Evolutionary conservation across 2,888 invertebrate species (phyloP).

Genomic region (Tenthredo livida): DNA sequence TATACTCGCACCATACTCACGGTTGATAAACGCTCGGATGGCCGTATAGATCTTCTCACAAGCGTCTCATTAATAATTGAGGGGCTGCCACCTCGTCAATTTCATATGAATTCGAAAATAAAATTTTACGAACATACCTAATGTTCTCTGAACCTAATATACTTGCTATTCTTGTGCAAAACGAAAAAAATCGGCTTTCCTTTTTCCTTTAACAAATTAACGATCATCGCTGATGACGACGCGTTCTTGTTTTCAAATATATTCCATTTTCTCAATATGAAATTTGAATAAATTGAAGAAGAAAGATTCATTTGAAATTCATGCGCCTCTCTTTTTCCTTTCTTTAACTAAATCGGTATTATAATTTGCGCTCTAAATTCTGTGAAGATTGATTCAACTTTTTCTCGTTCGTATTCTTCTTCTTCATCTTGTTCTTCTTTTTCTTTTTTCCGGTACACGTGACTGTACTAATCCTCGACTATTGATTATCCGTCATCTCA

Average conservation of each 20-base stretch:
- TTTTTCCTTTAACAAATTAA: too few relatives aligned
- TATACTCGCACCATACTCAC: too few relatives aligned
- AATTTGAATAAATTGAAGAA: not conserved
- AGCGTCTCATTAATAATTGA: too few relatives aligned
- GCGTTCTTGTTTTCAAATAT: not conserved
- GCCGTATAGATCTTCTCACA: too few relatives aligned
- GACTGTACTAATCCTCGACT: not conserved
- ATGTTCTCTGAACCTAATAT: too few relatives aligned
- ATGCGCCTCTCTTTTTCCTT: not conserved
- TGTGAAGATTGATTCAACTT: not conserved
- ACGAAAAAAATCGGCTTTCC: too few relatives aligned
- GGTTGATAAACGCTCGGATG: too few relatives aligned
- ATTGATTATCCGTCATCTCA: slow-evolving; percentile 21
- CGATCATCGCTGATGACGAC: too few relatives aligned
- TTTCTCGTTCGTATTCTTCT: not conserved
- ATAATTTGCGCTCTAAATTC: not conserved
- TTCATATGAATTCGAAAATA: too few relatives aligned
- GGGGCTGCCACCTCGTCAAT: too few relatives aligned
- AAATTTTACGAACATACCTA: too few relatives aligned
- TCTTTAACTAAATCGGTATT: not conserved
- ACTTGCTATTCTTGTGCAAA: too few relatives aligned
- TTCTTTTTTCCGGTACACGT: slow-evolving; percentile 52
- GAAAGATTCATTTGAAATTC: not conserved
- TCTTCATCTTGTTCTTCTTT: slow-evolving; percentile 53
- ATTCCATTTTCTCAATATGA: not conserved